Conservation (phyloP, 2,888 invertebrate species). For the Euproctis similis region DNA sequence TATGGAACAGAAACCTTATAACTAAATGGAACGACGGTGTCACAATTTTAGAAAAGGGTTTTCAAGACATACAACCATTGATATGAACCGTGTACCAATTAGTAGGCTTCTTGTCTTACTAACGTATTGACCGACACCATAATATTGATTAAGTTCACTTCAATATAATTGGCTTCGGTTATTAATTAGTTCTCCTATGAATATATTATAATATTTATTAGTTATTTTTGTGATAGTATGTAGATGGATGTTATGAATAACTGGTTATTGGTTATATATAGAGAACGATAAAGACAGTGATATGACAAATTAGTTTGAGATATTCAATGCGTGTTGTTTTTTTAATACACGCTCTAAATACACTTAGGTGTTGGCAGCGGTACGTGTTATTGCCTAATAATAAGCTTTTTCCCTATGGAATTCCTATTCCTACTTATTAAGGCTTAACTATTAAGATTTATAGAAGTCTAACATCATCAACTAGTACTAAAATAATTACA, state of each 20-base stretch:
- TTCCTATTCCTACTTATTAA: no score
- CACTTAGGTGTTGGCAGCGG: no score
- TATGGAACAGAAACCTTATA: no score
- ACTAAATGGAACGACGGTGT: conserved; percentile 18
- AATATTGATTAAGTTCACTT: conserved; percentile 51
- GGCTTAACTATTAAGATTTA: no score
- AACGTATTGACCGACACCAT: conserved; percentile 34
- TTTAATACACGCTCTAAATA: no score
- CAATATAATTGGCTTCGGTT: conserved; percentile 54
- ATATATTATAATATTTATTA: conserved; percentile 34
- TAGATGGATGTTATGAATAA: conserved; percentile 2
- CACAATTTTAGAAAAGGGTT: conserved; percentile 22
- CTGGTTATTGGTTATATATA: conserved; percentile 1
- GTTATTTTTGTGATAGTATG: conserved; percentile 16
- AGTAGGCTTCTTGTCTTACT: conserved; percentile 49
- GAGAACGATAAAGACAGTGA: conserved; percentile 1
- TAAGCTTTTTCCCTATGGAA: no score
- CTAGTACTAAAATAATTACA: no score
- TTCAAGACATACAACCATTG: conserved; percentile 39
- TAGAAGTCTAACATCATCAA: no score
- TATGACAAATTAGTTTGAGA: conserved; percentile 3
- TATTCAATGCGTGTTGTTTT: background rate
- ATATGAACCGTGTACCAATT: conserved; percentile 53
- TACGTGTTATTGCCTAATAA: no score
- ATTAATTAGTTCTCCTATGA: conserved; percentile 48